These are phyloP conservation scores for Pedetes capensis DNA, from an alignment of 2,113 vertebrate genomes.

Conservation along the genomic window DNA sequence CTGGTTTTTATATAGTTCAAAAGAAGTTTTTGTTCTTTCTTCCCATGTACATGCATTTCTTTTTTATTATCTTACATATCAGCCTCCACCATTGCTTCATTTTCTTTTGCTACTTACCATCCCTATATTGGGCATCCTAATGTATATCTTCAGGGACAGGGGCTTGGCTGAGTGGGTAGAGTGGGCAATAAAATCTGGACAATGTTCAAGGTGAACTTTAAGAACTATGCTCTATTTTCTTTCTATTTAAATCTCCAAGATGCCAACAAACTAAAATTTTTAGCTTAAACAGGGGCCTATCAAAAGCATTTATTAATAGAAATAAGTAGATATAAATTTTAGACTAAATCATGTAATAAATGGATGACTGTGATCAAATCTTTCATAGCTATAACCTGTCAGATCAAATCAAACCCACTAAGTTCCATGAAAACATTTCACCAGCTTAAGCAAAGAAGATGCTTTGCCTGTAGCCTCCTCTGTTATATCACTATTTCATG, in stretches of 20 bases:
- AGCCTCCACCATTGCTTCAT: background rate
- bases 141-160: background rate
- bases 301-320: conserved; percentile 20
- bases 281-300: background rate
- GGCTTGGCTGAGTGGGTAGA: no score
- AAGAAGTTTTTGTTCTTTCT: background rate
- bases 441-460: background rate
- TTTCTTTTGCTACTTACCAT: background rate
- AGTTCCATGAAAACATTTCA: background rate
- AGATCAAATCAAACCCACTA: background rate
- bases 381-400: background rate
- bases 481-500: background rate
- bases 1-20: background rate
- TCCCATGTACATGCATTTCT: background rate
- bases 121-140: background rate
- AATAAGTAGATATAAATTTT: conserved; percentile 25
- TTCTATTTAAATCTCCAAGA: conserved; percentile 28
- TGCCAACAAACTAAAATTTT: background rate
- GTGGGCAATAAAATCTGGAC: background rate
- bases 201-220: background rate
- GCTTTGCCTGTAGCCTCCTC: background rate
- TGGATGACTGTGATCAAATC: background rate
- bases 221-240: background rate
- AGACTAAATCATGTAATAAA: background rate
- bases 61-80: background rate